These are phyloP conservation scores for Percopsis omiscomaycus DNA, from an alignment of 2,797 vertebrate genomes.

Conservation along the genomic window DNA sequence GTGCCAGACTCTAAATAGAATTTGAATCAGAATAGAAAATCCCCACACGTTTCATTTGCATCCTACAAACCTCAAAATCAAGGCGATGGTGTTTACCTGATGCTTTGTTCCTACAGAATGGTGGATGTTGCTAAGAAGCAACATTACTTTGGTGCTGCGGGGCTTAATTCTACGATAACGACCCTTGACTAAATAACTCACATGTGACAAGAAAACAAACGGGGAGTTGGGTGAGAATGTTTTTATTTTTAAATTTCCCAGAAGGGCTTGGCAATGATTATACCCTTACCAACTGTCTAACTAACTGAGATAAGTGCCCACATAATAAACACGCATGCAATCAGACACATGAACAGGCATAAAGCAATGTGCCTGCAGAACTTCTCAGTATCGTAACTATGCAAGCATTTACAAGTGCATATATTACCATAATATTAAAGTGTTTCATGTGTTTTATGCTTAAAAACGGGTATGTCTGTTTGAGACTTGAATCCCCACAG, in stretches of 20 bases:
- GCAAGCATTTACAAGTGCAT: slow-evolving; percentile 40
- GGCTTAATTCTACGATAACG: slow-evolving; percentile 49
- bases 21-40: slow-evolving; percentile 4
- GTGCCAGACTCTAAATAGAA: slow-evolving; percentile 28
- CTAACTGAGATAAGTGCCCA: slow-evolving; percentile 2
- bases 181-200: slow-evolving; percentile 54
- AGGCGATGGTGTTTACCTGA: slow-evolving; percentile 48
- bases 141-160: slow-evolving; percentile 36
- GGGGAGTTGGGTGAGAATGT: slow-evolving; percentile 1
- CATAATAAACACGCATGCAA: not conserved
- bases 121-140: slow-evolving; percentile 30
- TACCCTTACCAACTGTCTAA: slow-evolving; percentile 12
- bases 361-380: slow-evolving; percentile 11
- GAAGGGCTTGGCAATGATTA: slow-evolving; percentile 22
- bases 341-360: not conserved
- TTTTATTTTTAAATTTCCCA: slow-evolving; percentile 14
- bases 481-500: slow-evolving; percentile 1
- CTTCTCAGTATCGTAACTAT: slow-evolving; percentile 54
- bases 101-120: slow-evolving; percentile 18
- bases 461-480: slow-evolving; percentile 9
- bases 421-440: slow-evolving; percentile 40
- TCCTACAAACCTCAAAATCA: not conserved
- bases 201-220: slow-evolving; percentile 47
- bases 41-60: slow-evolving; percentile 44
- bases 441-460: slow-evolving; percentile 26